These are phyloP conservation scores for Silurus glanis DNA, from an alignment of 2,113 vertebrate species.

Conservation along the genomic window DNA sequence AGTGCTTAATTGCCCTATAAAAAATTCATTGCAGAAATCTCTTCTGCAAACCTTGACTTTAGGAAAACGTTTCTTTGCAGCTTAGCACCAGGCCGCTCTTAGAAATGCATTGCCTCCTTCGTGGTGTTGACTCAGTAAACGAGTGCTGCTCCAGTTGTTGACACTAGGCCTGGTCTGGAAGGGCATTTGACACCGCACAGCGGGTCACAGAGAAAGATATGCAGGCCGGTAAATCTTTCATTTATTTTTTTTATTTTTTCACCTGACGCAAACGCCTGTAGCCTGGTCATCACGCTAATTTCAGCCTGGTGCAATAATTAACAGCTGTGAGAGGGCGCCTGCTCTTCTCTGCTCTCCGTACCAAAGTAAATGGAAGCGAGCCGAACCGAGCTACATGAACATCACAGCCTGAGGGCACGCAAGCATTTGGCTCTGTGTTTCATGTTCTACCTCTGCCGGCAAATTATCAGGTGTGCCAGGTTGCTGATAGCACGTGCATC, in stretches of 20 bases:
- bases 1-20: conserved; percentile 73
- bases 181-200: background rate
- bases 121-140: conserved; percentile 33
- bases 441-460: conserved; percentile 34
- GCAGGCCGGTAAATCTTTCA: conserved; percentile 2
- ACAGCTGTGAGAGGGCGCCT: conserved; percentile 35
- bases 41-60: conserved; percentile 66
- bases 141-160: conserved; percentile 32
- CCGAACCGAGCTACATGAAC: conserved; percentile 27
- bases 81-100: background rate
- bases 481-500: conserved; percentile 37
- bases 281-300: conserved; percentile 37
- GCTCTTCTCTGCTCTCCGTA: conserved; percentile 23
- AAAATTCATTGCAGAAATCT: conserved; percentile 72
- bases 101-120: background rate
- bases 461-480: conserved; percentile 38
- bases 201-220: background rate
- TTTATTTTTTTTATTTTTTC: conserved; percentile 23
- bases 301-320: conserved; percentile 31
- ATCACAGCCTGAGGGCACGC: conserved; percentile 19
- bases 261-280: conserved; percentile 31
- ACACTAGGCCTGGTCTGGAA: conserved; percentile 2
- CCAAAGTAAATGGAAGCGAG: conserved; percentile 37
- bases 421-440: conserved; percentile 38
- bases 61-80: conserved; percentile 3